Conservation (phyloP, 2,888 invertebrate species). For the Tenthredo livida region DNA sequence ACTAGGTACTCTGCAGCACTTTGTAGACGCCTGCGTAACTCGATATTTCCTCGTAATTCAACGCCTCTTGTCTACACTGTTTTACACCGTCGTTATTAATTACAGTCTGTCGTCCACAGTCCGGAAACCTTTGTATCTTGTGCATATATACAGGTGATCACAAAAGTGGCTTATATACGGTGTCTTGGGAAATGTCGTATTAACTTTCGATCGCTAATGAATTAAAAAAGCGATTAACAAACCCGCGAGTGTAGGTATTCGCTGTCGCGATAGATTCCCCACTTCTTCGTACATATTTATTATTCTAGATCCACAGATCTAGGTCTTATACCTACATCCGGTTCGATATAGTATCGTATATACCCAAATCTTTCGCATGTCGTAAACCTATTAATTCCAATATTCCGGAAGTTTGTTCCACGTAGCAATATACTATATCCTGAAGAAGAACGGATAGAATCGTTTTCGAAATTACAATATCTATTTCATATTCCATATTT, state of each 20-base stretch:
- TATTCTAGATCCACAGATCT: neutral
- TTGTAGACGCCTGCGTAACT: slow-evolving; percentile 27
- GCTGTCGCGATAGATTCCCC: neutral
- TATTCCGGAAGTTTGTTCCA: neutral
- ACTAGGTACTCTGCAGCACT: neutral
- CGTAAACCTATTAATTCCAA: neutral
- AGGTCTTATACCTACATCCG: neutral
- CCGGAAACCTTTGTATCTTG: neutral
- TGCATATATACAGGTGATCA: neutral
- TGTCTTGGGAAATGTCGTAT: neutral
- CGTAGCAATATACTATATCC: neutral
- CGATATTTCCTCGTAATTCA: slow-evolving; percentile 47
- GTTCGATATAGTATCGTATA: neutral
- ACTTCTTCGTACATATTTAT: no score
- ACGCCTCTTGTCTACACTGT: slow-evolving; percentile 23
- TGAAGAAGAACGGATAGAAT: neutral
- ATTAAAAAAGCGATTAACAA: neutral
- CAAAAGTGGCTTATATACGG: neutral
- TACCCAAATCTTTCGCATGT: neutral
- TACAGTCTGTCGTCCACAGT: neutral
- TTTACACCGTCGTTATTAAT: slow-evolving; percentile 28
- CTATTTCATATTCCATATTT: neutral
- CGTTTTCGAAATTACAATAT: neutral
- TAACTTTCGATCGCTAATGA: neutral
- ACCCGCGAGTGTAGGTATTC: no score